Evolutionary conservation across 2,888 invertebrate species (phyloP).

Genomic region (Amiota mariae): DNA sequence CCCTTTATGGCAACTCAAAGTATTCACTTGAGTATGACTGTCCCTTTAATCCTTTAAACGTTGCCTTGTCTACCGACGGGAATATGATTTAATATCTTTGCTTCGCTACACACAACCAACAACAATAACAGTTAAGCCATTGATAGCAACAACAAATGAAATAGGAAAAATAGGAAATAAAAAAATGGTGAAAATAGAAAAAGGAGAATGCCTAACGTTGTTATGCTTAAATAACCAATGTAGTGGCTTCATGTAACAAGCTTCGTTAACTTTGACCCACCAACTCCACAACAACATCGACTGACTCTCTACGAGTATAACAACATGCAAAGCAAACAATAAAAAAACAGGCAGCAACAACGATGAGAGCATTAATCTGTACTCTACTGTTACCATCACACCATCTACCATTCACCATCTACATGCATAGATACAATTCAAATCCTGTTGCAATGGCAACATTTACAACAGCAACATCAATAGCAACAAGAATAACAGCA

Average conservation of each 20-base stretch:
- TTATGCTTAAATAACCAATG: constrained; percentile 44
- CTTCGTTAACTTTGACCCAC: constrained; percentile 59
- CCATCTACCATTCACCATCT: too few species aligned
- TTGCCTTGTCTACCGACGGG: constrained; percentile 25
- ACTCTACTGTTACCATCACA: constrained; percentile 31
- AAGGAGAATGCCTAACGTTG: constrained; percentile 24
- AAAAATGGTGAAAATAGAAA: neutral
- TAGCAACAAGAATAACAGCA: constrained; percentile 31
- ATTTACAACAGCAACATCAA: constrained; percentile 31
- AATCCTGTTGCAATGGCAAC: constrained; percentile 42
- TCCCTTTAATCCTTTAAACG: constrained; percentile 40
- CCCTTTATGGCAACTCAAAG: neutral
- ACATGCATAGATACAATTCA: constrained; percentile 46
- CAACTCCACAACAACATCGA: constrained; percentile 23
- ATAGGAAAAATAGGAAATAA: neutral
- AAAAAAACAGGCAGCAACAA: constrained; percentile 32
- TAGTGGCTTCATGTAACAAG: constrained; percentile 51
- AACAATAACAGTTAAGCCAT: neutral
- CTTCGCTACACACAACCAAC: neutral
- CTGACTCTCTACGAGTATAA: constrained; percentile 12
- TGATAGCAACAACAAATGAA: constrained; percentile 1
- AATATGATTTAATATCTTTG: constrained; percentile 21
- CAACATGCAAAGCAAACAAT: constrained; percentile 41
- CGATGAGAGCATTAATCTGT: constrained; percentile 37
- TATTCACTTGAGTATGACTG: constrained; percentile 34